Conservation (phyloP, 2,888 invertebrate genomes). For the Melieria picta region DNA sequence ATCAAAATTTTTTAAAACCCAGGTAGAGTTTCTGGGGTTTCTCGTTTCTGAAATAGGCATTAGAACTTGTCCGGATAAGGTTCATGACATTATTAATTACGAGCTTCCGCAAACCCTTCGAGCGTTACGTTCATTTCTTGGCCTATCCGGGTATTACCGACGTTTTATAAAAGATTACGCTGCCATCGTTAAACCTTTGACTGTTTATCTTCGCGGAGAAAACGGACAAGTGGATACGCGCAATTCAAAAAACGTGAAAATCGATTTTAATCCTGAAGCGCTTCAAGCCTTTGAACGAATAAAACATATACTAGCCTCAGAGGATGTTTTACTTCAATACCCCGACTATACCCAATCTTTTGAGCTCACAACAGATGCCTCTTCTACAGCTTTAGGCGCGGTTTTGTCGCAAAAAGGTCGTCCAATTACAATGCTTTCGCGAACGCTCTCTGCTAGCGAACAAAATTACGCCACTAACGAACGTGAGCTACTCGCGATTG, state of each 20-base stretch:
- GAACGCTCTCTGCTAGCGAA: slow-evolving; percentile 37
- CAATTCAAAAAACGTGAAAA: too few species aligned
- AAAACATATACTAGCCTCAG: neutral
- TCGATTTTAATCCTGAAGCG: too few species aligned
- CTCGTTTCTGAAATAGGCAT: too few species aligned
- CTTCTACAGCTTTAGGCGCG: neutral
- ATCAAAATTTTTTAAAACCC: too few species aligned
- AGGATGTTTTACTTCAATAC: neutral
- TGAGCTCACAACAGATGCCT: neutral
- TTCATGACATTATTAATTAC: too few species aligned
- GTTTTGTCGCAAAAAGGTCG: slow-evolving; percentile 11
- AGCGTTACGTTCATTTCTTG: slow-evolving; percentile 24
- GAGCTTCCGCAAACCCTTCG: too few species aligned
- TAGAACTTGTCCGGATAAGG: too few species aligned
- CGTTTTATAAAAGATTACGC: too few species aligned
- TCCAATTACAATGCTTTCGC: slow-evolving; percentile 38
- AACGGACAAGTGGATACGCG: too few species aligned
- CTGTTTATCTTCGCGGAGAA: too few species aligned
- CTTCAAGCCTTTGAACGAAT: neutral
- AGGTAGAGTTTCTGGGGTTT: too few species aligned
- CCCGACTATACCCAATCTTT: neutral
- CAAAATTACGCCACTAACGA: slow-evolving; percentile 41
- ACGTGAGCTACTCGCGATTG: slow-evolving; percentile 25
- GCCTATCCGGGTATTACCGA: neutral
- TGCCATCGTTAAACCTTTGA: too few species aligned